A percentile compares a stretch with the other conserved stretches of the same genome.
Evolutionary conservation across 2,797 vertebrate species (phyloP).

Genomic region (Arrhamphus sclerolepis): DNA sequence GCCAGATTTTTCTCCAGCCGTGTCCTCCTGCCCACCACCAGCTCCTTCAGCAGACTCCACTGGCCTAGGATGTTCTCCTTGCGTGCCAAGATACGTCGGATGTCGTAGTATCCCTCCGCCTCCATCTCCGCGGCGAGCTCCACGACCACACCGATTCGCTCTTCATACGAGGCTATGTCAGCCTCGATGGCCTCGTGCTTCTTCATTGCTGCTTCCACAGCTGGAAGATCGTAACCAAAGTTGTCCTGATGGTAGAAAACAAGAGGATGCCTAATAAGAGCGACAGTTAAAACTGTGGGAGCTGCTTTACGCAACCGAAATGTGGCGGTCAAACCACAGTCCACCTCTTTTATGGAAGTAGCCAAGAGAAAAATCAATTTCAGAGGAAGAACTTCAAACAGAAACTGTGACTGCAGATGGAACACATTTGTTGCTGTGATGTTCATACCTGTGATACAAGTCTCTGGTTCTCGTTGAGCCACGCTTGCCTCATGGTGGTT

Average conservation of each 20-base stretch:
- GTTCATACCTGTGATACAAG: conserved; percentile 89
- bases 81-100: conserved; percentile 86
- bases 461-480: conserved; percentile 96
- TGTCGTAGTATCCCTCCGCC: conserved; percentile 89
- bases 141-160: conserved; percentile 89
- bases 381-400: too few species aligned
- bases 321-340: too few species aligned
- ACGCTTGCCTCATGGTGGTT: conserved; percentile 93
- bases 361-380: too few species aligned
- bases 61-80: conserved; percentile 92
- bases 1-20: conserved; percentile 92
- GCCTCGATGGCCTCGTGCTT: conserved; percentile 98
- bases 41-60: conserved; percentile 90
- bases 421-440: too few species aligned
- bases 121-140: conserved; percentile 90
- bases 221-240: conserved; percentile 94
- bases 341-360: too few species aligned
- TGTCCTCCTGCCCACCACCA: conserved; percentile 83
- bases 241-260: conserved; percentile 84
- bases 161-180: conserved; percentile 93
- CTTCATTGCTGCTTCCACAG: conserved; percentile 96
- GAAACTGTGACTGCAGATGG: too few species aligned
- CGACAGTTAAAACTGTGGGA: too few species aligned
- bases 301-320: too few species aligned
- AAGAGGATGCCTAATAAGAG: too few species aligned